Conservation (phyloP, 2,113 vertebrate genomes). For the Laticauda colubrina region DNA sequence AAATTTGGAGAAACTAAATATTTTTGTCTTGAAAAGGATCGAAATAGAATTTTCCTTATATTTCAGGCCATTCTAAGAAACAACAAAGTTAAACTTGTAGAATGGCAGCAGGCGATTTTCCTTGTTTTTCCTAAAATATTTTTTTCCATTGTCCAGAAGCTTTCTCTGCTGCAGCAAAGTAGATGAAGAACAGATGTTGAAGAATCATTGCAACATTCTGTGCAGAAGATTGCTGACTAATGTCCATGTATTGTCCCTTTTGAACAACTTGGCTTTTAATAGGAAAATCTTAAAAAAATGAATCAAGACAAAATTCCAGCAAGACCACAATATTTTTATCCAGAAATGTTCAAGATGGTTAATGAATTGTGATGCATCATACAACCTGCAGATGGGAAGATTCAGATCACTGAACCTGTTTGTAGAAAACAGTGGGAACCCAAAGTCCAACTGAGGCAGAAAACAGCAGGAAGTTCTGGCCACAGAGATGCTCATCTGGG, state of each 20-base stretch:
- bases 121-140: not conserved
- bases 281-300: not conserved
- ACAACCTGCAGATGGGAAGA: not conserved
- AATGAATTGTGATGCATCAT: not conserved
- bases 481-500: not conserved
- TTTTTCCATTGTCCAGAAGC: slow-evolving; percentile 11
- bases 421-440: not conserved
- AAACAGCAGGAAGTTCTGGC: not conserved
- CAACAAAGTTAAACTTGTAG: not conserved
- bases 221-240: slow-evolving; percentile 10
- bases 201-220: not conserved
- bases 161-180: slow-evolving; percentile 33
- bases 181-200: slow-evolving; percentile 8
- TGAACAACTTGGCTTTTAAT: not conserved
- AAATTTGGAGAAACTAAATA: not conserved
- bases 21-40: not conserved
- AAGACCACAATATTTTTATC: not conserved
- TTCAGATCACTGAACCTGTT: not conserved
- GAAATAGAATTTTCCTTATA: not conserved
- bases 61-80: not conserved
- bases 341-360: not conserved
- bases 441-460: not conserved
- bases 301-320: not conserved
- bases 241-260: slow-evolving; percentile 1
- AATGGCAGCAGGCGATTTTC: slow-evolving; percentile 8